Conservation (phyloP, 1,140 invertebrate species). For the Drosophila ogumai region DNA sequence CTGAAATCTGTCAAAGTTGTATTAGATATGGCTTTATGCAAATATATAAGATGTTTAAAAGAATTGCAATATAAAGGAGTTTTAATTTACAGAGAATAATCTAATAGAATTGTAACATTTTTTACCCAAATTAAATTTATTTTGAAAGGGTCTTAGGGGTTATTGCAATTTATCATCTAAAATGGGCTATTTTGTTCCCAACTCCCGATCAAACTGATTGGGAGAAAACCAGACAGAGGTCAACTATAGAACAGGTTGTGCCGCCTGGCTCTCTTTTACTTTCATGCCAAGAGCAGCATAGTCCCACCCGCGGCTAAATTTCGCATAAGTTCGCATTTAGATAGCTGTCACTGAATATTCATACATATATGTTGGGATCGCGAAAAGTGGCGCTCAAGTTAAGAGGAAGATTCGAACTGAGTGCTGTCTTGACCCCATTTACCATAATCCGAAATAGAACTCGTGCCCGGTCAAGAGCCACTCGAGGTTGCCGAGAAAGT, state of each 20-base stretch:
- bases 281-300: slow-evolving; percentile 39
- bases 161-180: not conserved
- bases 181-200: not conserved
- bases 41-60: slow-evolving; percentile 33
- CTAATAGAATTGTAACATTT: not conserved
- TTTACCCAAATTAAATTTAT: not conserved
- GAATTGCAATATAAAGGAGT: not conserved
- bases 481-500: slow-evolving; percentile 66
- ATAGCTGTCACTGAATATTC: slow-evolving; percentile 60
- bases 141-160: not conserved
- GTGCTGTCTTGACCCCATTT: slow-evolving; percentile 72
- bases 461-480: slow-evolving; percentile 62
- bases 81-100: not conserved
- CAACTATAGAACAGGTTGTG: slow-evolving; percentile 30
- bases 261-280: slow-evolving; percentile 38
- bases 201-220: not conserved
- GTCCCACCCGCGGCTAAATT: slow-evolving; percentile 32
- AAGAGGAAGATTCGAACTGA: slow-evolving; percentile 25
- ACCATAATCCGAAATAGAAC: slow-evolving; percentile 54
- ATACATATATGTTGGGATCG: slow-evolving; percentile 41
- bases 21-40: slow-evolving; percentile 25
- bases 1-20: slow-evolving; percentile 17
- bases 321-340: slow-evolving; percentile 34
- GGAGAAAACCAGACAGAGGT: slow-evolving; percentile 14
- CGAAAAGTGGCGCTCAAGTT: slow-evolving; percentile 40